Percentiles rank a stretch among this genome's conserved stretches.
phyloP scores from a whole-genome alignment of 2,797 vertebrate species.

The Enteromius fasciolatus region DNA sequence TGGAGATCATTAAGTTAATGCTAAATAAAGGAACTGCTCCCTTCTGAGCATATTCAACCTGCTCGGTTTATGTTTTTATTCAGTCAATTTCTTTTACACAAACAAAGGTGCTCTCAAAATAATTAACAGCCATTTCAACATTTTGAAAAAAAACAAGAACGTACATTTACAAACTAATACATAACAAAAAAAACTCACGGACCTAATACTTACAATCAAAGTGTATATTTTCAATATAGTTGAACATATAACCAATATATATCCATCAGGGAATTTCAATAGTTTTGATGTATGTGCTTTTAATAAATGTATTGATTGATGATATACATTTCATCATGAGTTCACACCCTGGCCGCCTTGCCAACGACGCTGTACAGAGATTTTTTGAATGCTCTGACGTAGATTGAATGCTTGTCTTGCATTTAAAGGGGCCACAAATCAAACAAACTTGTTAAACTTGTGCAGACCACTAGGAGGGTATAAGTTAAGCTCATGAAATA shows the following conservation, averaged over 20 bases:
- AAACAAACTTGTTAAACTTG: no score
- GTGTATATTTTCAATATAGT: not conserved
- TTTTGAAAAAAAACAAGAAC: not conserved
- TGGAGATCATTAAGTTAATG: not conserved
- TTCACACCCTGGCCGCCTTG: no score
- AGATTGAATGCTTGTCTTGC: no score
- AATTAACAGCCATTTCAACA: no score
- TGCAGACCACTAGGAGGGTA: no score
- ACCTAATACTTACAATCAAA: not conserved
- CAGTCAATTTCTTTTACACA: not conserved
- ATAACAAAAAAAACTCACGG: not conserved
- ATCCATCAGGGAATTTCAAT: not conserved
- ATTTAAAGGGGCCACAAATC: no score
- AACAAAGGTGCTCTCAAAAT: not conserved
- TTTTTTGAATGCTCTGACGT: no score
- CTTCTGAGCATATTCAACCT: not conserved
- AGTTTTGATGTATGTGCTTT: not conserved
- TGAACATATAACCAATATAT: not conserved
- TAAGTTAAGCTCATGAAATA: no score
- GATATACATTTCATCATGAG: not conserved
- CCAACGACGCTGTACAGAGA: no score
- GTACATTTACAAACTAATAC: not conserved
- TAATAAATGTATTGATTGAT: slow-evolving; percentile 6
- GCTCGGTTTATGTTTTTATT: not conserved
- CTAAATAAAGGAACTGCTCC: not conserved